Evolutionary conservation across 2,888 invertebrate genomes (phyloP).

Genomic region (Oegoconia quadripuncta): DNA sequence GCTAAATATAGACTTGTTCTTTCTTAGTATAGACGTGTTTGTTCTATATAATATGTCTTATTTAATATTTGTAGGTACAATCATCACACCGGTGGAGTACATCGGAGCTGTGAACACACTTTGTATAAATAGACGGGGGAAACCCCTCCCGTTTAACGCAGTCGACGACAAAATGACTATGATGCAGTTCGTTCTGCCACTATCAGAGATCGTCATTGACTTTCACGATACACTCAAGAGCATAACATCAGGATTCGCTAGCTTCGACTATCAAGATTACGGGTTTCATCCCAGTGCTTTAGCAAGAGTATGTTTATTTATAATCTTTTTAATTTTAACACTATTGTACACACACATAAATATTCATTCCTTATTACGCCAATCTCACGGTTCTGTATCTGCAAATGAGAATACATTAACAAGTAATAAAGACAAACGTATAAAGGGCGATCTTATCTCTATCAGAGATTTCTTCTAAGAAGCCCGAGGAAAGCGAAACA

Average conservation of each 20-base stretch:
- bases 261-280: slow-evolving; percentile 94
- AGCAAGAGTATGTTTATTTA: slow-evolving; percentile 81
- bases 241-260: slow-evolving; percentile 95
- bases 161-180: slow-evolving; percentile 91
- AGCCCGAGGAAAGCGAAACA: too few species aligned
- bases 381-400: background rate
- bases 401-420: background rate
- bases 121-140: slow-evolving; percentile 85
- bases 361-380: background rate
- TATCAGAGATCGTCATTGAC: slow-evolving; percentile 96
- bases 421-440: too few species aligned
- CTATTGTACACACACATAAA: background rate
- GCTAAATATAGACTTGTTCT: too few species aligned
- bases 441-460: too few species aligned
- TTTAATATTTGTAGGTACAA: slow-evolving; percentile 81
- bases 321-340: background rate
- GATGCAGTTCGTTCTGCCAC: slow-evolving; percentile 90
- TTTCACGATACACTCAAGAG: slow-evolving; percentile 96
- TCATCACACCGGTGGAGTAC: slow-evolving; percentile 90
- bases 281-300: slow-evolving; percentile 89
- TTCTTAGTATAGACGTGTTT: too few species aligned
- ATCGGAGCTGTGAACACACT: slow-evolving; percentile 84
- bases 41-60: background rate
- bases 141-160: slow-evolving; percentile 83
- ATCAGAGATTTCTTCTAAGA: too few species aligned